These are phyloP conservation scores for Yoshiicerus persimilis DNA, from an alignment of 1,140 invertebrate genomes.

Conservation along the genomic window DNA sequence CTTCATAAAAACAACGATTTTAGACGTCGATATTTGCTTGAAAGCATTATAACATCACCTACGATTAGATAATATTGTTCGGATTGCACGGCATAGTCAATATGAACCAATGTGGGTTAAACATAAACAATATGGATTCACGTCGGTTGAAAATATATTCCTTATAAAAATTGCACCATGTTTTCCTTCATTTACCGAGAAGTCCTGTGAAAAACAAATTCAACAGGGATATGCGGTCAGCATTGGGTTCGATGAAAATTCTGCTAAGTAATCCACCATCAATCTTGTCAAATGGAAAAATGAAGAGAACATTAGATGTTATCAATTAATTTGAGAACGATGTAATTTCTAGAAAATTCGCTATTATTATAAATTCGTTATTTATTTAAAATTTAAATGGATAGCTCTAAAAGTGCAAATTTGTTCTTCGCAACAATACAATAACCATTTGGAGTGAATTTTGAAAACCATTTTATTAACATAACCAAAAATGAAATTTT, in stretches of 20 bases:
- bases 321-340: background rate
- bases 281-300: background rate
- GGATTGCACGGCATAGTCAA: too few species aligned
- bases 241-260: background rate
- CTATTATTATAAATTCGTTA: too few species aligned
- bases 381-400: background rate
- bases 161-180: background rate
- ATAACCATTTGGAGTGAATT: too few species aligned
- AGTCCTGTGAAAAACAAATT: background rate
- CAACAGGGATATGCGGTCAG: background rate
- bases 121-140: background rate
- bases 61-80: too few species aligned
- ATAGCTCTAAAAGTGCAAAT: background rate
- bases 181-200: background rate
- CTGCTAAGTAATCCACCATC: background rate
- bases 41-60: too few species aligned
- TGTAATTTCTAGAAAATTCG: background rate
- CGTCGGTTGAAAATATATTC: background rate
- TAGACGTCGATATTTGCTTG: too few species aligned
- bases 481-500: background rate
- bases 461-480: background rate
- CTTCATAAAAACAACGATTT: too few species aligned
- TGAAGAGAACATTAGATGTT: background rate
- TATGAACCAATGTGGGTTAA: too few species aligned
- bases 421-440: background rate